phyloP scores from a whole-genome alignment of 2,113 vertebrate species.

The Heloderma charlesbogerti region DNA sequence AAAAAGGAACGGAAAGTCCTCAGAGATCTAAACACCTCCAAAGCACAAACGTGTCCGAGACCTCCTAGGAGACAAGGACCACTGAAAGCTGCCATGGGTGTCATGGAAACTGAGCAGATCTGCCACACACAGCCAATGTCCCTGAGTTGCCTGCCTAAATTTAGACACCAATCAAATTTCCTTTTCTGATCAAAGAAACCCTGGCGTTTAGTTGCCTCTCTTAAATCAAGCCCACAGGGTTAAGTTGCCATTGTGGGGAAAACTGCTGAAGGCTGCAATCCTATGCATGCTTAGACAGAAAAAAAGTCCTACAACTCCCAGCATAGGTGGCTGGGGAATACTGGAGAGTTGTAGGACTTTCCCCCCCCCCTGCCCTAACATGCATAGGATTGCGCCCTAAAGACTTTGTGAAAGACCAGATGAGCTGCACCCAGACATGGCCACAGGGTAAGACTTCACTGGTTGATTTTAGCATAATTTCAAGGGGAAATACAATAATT shows the following conservation, averaged over 20 bases:
- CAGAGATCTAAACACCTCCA: background rate
- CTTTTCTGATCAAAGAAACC: background rate
- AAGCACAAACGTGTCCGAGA: background rate
- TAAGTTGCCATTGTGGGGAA: background rate
- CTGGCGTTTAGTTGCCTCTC: background rate
- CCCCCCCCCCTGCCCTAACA: too few species aligned
- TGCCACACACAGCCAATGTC: background rate
- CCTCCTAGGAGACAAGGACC: background rate
- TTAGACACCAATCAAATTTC: background rate
- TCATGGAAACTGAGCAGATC: constrained; percentile 14
- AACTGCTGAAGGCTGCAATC: too few species aligned
- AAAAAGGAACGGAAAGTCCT: background rate
- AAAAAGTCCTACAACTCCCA: too few species aligned
- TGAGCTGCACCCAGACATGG: background rate
- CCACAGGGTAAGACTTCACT: background rate
- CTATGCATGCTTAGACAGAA: too few species aligned
- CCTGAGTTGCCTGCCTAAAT: background rate
- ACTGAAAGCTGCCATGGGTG: background rate
- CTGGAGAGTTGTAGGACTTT: too few species aligned
- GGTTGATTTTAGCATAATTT: background rate
- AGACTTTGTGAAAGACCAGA: background rate
- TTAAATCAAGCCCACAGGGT: background rate
- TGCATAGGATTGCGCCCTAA: background rate
- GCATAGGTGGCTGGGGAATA: too few species aligned
- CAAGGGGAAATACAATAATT: background rate